These are phyloP conservation scores for Natrix natrix DNA, from an alignment of 2,797 vertebrate genomes.

Conservation along the genomic window DNA sequence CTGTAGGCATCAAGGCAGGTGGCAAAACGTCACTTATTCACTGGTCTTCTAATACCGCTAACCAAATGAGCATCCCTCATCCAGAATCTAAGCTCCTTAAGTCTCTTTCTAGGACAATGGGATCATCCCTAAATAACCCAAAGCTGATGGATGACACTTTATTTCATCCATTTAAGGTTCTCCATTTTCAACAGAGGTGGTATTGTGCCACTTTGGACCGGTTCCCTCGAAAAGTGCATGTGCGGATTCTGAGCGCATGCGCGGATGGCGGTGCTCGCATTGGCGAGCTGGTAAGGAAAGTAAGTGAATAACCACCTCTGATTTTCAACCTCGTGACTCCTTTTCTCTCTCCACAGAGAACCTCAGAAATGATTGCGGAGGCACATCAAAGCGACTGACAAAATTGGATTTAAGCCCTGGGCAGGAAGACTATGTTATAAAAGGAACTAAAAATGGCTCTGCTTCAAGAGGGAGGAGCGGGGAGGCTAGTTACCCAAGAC, in stretches of 20 bases:
- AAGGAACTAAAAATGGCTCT: neutral
- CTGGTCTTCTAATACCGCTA: neutral
- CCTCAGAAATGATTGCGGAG: neutral
- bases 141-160: neutral
- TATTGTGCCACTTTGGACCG: too few relatives aligned
- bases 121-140: neutral
- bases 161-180: neutral
- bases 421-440: neutral
- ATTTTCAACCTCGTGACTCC: neutral
- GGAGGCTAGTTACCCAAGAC: neutral
- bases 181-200: neutral
- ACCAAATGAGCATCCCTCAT: neutral
- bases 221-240: too few relatives aligned
- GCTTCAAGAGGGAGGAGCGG: neutral
- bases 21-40: neutral
- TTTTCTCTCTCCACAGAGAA: neutral
- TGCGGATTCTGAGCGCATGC: too few relatives aligned
- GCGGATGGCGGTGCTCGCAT: too few relatives aligned
- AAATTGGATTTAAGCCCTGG: neutral
- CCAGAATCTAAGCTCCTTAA: neutral
- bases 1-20: neutral
- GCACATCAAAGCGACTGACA: neutral
- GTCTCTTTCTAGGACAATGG: neutral
- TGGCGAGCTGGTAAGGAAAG: too few relatives aligned
- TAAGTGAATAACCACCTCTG: too few relatives aligned